These are phyloP conservation scores for Drosophila ananassae DNA, from an alignment of 1,140 invertebrate species.

Conservation along the genomic window DNA sequence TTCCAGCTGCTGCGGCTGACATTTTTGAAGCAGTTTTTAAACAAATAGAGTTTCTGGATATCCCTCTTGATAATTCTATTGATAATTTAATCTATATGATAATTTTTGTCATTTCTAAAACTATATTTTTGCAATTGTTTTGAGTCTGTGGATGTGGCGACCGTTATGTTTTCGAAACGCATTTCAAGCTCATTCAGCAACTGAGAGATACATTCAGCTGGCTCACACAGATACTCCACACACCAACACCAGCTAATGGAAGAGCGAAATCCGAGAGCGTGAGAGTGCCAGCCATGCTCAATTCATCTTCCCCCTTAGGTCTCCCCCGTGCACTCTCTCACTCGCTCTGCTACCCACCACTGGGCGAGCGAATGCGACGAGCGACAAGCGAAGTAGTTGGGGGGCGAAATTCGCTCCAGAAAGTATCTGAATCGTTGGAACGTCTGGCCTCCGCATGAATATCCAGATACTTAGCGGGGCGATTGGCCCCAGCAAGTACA, in stretches of 20 bases:
- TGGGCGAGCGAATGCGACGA: constrained; percentile 20
- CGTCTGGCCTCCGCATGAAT: constrained; percentile 27
- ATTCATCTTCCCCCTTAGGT: constrained; percentile 1
- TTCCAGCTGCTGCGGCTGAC: background rate
- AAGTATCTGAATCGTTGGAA: constrained; percentile 50
- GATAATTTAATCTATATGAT: too few relatives aligned
- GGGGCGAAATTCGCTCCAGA: constrained; percentile 56
- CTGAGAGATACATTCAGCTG: constrained; percentile 51
- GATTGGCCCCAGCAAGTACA: constrained; percentile 53
- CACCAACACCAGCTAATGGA: background rate
- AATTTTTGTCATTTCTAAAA: background rate
- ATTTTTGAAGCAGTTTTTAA: background rate
- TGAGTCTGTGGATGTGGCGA: constrained; percentile 21
- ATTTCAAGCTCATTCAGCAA: constrained; percentile 71
- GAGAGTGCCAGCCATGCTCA: constrained; percentile 14
- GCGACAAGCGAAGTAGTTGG: constrained; percentile 47
- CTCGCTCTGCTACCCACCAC: constrained; percentile 59
- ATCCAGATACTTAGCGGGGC: constrained; percentile 64
- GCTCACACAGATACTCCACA: constrained; percentile 33
- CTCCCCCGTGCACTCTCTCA: constrained; percentile 2
- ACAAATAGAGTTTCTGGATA: background rate
- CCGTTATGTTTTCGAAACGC: constrained; percentile 56
- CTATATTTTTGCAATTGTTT: constrained; percentile 11
- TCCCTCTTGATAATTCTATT: background rate
- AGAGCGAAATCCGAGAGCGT: constrained; percentile 12